Conservation (phyloP, 2,888 invertebrate genomes). For the Onthophagus sagittarius region DNA sequence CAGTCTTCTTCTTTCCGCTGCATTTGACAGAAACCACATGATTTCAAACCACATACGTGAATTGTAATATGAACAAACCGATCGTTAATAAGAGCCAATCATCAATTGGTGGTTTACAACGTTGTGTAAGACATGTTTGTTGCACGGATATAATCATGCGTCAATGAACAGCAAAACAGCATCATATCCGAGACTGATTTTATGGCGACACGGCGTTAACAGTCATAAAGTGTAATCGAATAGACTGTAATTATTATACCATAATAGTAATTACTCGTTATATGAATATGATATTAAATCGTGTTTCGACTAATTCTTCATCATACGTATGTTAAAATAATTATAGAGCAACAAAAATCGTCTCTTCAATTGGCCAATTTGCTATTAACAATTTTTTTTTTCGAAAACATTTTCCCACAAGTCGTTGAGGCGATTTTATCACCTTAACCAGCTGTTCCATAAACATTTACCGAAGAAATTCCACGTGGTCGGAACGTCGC, state of each 20-base stretch:
- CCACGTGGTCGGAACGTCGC: not conserved
- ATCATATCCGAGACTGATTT: not conserved
- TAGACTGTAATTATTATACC: not conserved
- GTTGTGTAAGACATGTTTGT: too few species aligned
- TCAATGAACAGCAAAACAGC: not conserved
- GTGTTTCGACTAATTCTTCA: too few species aligned
- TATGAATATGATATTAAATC: too few species aligned
- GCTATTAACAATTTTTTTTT: not conserved
- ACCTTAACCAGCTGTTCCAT: slow-evolving; percentile 3
- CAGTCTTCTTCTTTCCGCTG: not conserved
- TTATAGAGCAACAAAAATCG: too few species aligned
- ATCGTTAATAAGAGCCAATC: not conserved
- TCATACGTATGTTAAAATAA: too few species aligned
- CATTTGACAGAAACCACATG: not conserved
- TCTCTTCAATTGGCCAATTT: too few species aligned
- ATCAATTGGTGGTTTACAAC: too few species aligned
- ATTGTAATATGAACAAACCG: not conserved
- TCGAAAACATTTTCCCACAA: not conserved
- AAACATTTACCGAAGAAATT: not conserved
- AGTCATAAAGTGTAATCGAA: not conserved
- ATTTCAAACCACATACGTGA: not conserved
- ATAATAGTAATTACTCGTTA: not conserved
- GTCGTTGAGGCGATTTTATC: not conserved
- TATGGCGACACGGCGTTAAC: not conserved
- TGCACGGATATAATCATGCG: not conserved